Evolutionary conservation across 2,113 vertebrate genomes (phyloP).

Genomic region (Phaetusa simplex): DNA sequence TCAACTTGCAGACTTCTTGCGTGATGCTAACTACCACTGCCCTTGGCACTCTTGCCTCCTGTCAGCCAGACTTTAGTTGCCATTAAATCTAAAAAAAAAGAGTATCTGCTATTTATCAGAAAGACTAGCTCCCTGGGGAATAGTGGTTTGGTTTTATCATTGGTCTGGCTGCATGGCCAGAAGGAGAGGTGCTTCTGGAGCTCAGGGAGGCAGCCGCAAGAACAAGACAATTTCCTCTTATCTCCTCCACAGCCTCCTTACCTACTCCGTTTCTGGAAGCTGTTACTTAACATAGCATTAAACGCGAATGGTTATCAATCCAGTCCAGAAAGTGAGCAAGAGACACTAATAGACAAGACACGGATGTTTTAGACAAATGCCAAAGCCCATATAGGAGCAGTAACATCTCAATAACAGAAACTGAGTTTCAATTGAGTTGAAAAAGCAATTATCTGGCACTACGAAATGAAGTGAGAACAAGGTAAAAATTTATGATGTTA

Average conservation of each 20-base stretch:
- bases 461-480: slow-evolving; percentile 27
- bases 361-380: slow-evolving; percentile 12
- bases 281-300: slow-evolving; percentile 11
- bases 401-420: neutral
- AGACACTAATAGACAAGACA: neutral
- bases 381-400: neutral
- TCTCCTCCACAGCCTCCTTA: neutral
- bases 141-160: neutral
- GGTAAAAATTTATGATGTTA: neutral
- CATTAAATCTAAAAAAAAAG: neutral
- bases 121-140: neutral
- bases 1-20: neutral
- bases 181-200: neutral
- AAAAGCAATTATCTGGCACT: slow-evolving; percentile 40
- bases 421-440: slow-evolving; percentile 41
- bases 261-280: neutral
- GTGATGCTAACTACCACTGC: neutral
- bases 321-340: neutral
- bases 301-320: neutral
- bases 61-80: neutral
- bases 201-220: neutral
- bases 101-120: neutral
- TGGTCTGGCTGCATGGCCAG: neutral
- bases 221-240: neutral
- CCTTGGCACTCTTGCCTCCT: neutral